Base-by-base conservation (phyloP, 1,140 invertebrate species). In the Leguminivora glycinivorella region DNA sequence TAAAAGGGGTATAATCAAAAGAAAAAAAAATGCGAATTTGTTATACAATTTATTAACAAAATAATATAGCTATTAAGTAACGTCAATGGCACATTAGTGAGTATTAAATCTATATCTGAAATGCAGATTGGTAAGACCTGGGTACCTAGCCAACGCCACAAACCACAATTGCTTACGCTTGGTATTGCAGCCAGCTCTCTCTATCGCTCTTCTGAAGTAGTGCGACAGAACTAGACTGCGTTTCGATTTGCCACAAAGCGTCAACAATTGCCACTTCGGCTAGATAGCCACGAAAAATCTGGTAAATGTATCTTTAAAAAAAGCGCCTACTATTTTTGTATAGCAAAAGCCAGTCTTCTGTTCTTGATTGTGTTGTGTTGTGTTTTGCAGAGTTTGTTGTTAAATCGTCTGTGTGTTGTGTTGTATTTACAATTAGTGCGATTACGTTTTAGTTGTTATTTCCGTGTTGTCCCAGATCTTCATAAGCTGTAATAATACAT, bases 41-140 rank as follows among this genome's bases (percentile, higher is more conserved):
- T 60, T 60, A 60, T n/a, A 60, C n/a, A 29, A 60, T 60, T 60
- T 60, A 60, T 63, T 63, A 63, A 63, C 58, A 63, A 63, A 63
- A 63, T 63, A 63, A 63, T 29, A 60, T 63, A 34, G 29, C 58
- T 63, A 63, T 19, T 63, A 63, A 63, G 26, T 26, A 26, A 63
- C 58, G n/a, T 63, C 25, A 63, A 63, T 63, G 58, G 58, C 58
- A 63, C 58, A 63, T 63, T 63, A 63, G 58, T 63, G n/a, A 31
- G n/a, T 63, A 63, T 63, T 63, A 63, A 63, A 34, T 17, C 58
- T 63, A 63, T 2, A 63, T 4, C 6, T 5, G 31, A 63, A 63
- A 63, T 63, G 58, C 34, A 68, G 67, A 24, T 40, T 9, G 34
- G 40, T 68, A 68, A 22, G 47, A 52, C 47, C 19, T 52, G 47